Evolutionary conservation across 2,797 vertebrate species (phyloP), one percentile per base, ranked within the genome.

Genomic region (Neomorphus geoffroyi): DNA sequence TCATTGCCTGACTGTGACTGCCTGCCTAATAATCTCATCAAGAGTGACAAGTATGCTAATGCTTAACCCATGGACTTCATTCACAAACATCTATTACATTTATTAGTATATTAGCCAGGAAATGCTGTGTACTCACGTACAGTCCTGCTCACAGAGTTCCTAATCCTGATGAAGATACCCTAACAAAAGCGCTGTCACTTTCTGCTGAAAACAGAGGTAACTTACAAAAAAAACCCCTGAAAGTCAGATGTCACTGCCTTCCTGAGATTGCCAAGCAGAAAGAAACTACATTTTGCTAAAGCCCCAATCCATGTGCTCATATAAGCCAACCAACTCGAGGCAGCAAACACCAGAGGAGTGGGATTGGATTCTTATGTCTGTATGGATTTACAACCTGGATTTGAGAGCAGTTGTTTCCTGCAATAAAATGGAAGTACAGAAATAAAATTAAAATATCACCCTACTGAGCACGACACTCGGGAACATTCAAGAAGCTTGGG

Each of bases 291-390:
- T 27, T 26, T 11, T 57, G 9, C 33, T 48, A 50, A 18, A 87
- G 4, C 19, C 18, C 6, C 8, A 57, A 26, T 9, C 10, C 5
- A 5, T 8, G 7, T 28, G 4, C 46, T 53, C 2, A 1, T n/a
- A 21, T 51, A 19, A 58, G 35, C 9, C 27, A 65, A 4, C 7
- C 39, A 4, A 41, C 33, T 79, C 16, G 4, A 70, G 17, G 4
- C 6, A 11, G 24, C 16, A 91, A 50, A 66, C 24, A 23, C 4
- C 18, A 8, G 10, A 85, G n/a, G 18, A 75, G 6, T 6, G 13
- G 21, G 24, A 58, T 11, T 64, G 46, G 8, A 13, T 80, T 86
- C 64, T 32, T 62, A 10, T 15, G 24, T 24, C 16, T 75, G 8
- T 37, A 69, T 2, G 2, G 32, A 35, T 73, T 86, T 73, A 57